A percentile compares a stretch with the other conserved stretches of the same genome.
Evolutionary conservation across 2,888 invertebrate genomes (phyloP).

Genomic region (Dione juno): DNA sequence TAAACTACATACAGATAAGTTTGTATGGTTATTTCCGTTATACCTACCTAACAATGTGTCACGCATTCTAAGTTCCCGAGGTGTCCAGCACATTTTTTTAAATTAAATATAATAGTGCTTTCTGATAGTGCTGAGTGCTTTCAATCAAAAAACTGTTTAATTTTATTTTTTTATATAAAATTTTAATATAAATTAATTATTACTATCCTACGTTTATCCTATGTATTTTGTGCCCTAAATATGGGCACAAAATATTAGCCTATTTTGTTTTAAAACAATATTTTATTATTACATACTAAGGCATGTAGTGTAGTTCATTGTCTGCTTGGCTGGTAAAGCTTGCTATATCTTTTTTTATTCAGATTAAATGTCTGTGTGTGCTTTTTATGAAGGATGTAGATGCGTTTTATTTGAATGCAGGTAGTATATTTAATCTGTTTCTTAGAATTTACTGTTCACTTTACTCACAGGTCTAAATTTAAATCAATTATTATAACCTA

Average conservation of each 20-base stretch:
- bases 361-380: neutral
- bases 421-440: constrained; percentile 10
- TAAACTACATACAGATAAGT: no score
- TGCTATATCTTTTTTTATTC: constrained; percentile 3
- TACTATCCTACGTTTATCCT: no score
- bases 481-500: constrained; percentile 22
- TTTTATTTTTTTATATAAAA: no score
- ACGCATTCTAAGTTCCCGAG: no score
- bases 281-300: neutral
- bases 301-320: neutral
- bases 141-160: no score
- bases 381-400: constrained; percentile 16
- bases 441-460: constrained; percentile 11
- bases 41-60: no score
- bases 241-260: neutral
- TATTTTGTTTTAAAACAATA: neutral
- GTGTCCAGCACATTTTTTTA: no score
- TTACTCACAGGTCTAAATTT: constrained; percentile 9
- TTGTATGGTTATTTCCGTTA: no score
- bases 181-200: no score
- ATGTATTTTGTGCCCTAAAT: no score
- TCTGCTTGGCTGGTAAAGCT: neutral
- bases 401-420: constrained; percentile 14
- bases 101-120: no score
- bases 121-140: no score